phyloP scores from a whole-genome alignment of 1,140 invertebrate genomes.

The Lanistes nyassanus region DNA sequence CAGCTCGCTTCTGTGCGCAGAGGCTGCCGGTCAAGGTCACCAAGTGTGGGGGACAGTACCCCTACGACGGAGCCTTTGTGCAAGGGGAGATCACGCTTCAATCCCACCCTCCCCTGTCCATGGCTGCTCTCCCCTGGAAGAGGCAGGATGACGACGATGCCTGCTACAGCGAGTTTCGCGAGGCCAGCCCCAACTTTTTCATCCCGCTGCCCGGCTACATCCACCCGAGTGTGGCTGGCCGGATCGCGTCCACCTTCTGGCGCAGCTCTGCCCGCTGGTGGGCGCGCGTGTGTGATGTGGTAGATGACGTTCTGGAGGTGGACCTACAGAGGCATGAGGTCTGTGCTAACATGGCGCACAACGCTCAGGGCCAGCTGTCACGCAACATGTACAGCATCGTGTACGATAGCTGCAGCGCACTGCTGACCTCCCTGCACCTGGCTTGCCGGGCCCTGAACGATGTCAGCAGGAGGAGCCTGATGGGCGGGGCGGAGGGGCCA shows the following conservation, averaged over 20 bases:
- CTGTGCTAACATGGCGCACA: constrained; percentile 32
- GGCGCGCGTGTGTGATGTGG: constrained; percentile 20
- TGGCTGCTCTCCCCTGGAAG: constrained; percentile 36
- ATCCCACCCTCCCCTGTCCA: constrained; percentile 22
- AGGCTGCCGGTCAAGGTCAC: constrained; percentile 24
- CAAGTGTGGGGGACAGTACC: constrained; percentile 36
- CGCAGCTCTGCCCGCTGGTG: constrained; percentile 18
- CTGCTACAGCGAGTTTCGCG: constrained; percentile 23
- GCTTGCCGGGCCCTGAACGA: constrained; percentile 23
- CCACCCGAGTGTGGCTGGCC: neutral
- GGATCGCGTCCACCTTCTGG: constrained; percentile 13
- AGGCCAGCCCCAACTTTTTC: constrained; percentile 31
- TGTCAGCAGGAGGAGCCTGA: neutral
- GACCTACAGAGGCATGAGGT: constrained; percentile 26
- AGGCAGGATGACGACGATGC: constrained; percentile 30
- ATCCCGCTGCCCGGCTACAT: constrained; percentile 32
- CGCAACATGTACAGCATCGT: constrained; percentile 21
- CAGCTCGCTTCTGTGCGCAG: constrained; percentile 3
- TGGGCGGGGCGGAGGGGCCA: neutral
- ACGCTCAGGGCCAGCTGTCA: constrained; percentile 23
- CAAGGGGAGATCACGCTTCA: constrained; percentile 30
- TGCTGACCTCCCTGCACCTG: constrained; percentile 31
- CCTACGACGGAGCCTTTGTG: constrained; percentile 36
- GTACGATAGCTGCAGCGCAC: constrained; percentile 32
- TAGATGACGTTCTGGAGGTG: constrained; percentile 22